A percentile compares a stretch with the other conserved stretches of the same genome.
phyloP scores from a whole-genome alignment of 2,113 vertebrate species.

The Cololabis saira region DNA sequence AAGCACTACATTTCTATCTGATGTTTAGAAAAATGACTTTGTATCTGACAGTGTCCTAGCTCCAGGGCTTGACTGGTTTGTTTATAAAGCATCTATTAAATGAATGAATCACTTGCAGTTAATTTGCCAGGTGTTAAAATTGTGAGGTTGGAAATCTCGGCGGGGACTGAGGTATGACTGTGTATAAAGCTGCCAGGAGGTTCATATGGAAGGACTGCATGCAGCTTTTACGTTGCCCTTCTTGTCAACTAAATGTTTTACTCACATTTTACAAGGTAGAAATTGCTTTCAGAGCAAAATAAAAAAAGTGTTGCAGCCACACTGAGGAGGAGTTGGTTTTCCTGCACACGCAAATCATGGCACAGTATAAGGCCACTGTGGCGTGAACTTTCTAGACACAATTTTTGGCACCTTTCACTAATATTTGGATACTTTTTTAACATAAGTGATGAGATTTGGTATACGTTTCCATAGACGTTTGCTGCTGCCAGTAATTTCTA shows the following conservation, averaged over 20 bases:
- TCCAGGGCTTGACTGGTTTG: slow-evolving; percentile 41
- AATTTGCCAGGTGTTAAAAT: slow-evolving; percentile 61
- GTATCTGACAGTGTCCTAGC: slow-evolving; percentile 29
- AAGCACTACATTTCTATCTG: slow-evolving; percentile 7
- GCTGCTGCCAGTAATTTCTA: too few species aligned
- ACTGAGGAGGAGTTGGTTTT: too few species aligned
- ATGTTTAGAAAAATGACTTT: slow-evolving; percentile 29
- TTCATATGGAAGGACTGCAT: slow-evolving; percentile 26
- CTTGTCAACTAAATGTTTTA: slow-evolving; percentile 23
- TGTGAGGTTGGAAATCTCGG: slow-evolving; percentile 25
- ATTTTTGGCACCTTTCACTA: too few species aligned
- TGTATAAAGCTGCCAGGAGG: slow-evolving; percentile 28
- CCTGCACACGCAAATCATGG: too few species aligned
- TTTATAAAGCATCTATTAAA: slow-evolving; percentile 56
- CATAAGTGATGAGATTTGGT: too few species aligned
- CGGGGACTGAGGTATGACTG: slow-evolving; percentile 34
- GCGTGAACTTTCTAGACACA: too few species aligned
- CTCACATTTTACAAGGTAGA: too few species aligned
- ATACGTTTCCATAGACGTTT: too few species aligned
- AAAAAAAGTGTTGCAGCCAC: not conserved
- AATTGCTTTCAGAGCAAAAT: not conserved
- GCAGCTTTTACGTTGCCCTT: slow-evolving; percentile 26
- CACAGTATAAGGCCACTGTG: too few species aligned
- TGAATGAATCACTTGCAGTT: slow-evolving; percentile 54
- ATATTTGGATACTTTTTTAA: too few species aligned